Conservation (phyloP, 2,797 vertebrate species). For the Phoeniculus purpureus region DNA sequence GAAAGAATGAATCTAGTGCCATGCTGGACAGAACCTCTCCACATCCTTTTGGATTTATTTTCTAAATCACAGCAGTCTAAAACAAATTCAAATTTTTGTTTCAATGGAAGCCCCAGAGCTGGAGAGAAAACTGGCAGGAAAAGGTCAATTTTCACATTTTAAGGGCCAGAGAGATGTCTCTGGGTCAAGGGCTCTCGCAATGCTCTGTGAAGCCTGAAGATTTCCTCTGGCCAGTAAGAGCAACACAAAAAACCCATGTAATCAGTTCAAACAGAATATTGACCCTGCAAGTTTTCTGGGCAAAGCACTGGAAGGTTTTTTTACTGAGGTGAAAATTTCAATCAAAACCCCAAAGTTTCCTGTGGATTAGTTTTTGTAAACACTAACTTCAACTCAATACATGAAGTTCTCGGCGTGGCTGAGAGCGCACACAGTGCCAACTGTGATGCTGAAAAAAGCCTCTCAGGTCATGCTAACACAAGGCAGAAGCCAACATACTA, state of each 20-base stretch:
- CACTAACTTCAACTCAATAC: not conserved
- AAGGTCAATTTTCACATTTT: not conserved
- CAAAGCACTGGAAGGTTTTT: not conserved
- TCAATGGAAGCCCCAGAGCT: not conserved
- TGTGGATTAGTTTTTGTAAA: conserved; percentile 39
- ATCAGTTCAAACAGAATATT: not conserved
- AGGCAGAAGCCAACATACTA: not conserved
- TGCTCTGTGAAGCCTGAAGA: not conserved
- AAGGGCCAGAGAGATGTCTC: not conserved
- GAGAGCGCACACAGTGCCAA: not conserved
- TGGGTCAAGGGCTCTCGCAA: not conserved
- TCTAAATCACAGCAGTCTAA: not conserved
- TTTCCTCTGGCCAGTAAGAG: not conserved
- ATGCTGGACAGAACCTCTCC: not conserved
- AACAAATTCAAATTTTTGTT: not conserved
- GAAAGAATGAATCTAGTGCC: not conserved
- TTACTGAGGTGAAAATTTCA: conserved; percentile 4
- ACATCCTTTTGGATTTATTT: not conserved
- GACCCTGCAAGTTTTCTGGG: not conserved
- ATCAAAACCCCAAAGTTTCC: conserved; percentile 29
- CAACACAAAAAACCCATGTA: not conserved
- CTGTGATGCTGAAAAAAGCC: not conserved
- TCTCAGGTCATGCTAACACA: not conserved
- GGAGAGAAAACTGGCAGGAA: not conserved
- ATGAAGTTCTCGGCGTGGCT: not conserved